Evolutionary conservation across 1,140 invertebrate genomes (phyloP), one percentile per base, ranked within the genome.

Genomic region (Drosophila sp.): DNA sequence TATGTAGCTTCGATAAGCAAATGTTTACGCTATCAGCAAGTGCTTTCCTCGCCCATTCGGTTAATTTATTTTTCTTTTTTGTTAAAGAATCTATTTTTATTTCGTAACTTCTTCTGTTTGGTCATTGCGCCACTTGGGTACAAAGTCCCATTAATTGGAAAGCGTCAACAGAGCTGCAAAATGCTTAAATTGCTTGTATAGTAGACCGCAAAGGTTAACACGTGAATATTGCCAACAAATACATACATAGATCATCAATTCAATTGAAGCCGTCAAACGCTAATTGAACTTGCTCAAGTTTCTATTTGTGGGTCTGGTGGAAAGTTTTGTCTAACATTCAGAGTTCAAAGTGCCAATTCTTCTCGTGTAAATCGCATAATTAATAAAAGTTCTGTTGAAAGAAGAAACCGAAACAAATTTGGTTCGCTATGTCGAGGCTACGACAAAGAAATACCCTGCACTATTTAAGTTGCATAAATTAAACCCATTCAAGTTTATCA

Each of bases 1-100:
- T 25, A 70, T 58, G 23, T 11, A 8, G 66, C 70, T 71, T 17
- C 70, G 82, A 85, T 85, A 85, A 85, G 83, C 71, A 66, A 85
- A 85, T 80, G 72, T 55, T 17, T 41, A 50, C 54, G 66, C 73
- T 76, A 84, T 85, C 81, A 71, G 72, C 61, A 8, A 41, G 67
- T 50, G 70, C 66, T 72, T 58, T 29, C 56, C 1, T n/a, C 17
- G 29, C 54, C 40, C 40, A 44, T 65, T 56, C 30, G 47, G 70
- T 58, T 30, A 63, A 57, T 25, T 56, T 38, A 41, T 35, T 32
- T 66, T 25, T 55, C 54, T 33, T 8, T 38, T n/a, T 25, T 54
- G 10, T 33, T 74, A 56, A 32, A 23, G 61, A 74, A 70, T 83
- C 66, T 78, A 77, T 81, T 66, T 60, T 7, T 30, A 66, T 80